These are phyloP conservation scores for Oscheius sp. DNA, from an alignment of 1,140 invertebrate genomes.

Conservation along the genomic window DNA sequence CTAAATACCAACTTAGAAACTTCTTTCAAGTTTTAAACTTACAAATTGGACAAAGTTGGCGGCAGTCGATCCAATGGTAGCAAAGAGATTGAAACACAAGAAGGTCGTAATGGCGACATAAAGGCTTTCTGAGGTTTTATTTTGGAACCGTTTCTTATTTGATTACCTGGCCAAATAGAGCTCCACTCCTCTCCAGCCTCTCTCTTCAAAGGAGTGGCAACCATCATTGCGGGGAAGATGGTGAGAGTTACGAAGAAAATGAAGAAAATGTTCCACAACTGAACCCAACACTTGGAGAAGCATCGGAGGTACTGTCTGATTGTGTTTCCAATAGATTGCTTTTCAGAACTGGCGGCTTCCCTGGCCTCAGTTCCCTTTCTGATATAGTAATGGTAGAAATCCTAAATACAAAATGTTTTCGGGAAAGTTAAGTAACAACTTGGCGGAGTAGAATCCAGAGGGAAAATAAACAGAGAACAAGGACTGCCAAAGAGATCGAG, in stretches of 20 bases:
- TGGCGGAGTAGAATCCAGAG: conserved; percentile 14
- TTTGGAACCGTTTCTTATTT: background rate
- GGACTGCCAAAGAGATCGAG: conserved; percentile 23
- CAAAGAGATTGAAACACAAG: conserved; percentile 35
- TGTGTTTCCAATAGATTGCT: too few relatives aligned
- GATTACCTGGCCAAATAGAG: background rate
- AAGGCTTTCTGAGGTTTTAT: conserved; percentile 22
- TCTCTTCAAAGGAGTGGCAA: conserved; percentile 5
- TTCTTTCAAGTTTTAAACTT: background rate
- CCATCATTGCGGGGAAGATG: conserved; percentile 37
- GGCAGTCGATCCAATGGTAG: conserved; percentile 21
- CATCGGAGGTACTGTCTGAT: background rate
- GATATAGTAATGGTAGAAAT: conserved; percentile 31
- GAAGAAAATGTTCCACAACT: conserved; percentile 37
- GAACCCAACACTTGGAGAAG: conserved; percentile 30
- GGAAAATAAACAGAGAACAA: conserved; percentile 21
- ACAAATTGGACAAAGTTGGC: conserved; percentile 31
- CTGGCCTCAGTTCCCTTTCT: conserved; percentile 12
- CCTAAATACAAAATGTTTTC: background rate
- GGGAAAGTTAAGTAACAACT: background rate
- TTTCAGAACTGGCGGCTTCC: background rate
- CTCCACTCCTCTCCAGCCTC: background rate
- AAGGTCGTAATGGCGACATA: conserved; percentile 33
- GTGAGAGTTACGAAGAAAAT: conserved; percentile 32
- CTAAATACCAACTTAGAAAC: background rate